Base-by-base conservation (phyloP, 2,797 vertebrate species). In the Percopsis omiscomaycus region DNA sequence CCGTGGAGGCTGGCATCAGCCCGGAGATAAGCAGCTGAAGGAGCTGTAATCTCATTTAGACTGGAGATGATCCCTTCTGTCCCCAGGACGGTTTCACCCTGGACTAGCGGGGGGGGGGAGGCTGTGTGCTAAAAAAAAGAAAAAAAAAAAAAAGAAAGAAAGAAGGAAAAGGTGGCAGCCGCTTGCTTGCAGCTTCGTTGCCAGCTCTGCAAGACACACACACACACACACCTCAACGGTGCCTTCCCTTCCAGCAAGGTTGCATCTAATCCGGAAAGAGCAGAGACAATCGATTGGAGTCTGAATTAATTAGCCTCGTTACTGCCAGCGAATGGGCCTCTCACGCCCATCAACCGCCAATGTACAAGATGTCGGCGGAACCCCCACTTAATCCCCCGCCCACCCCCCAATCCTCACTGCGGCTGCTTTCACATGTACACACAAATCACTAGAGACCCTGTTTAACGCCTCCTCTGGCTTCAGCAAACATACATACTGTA, bases 21-120 rank as follows among this genome's bases (percentile, higher is more conserved):
- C 93, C 94, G 1, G 5, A 95, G 96, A 97, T 98, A 98, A 98
- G 94, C 95, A 93, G 95, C 94, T 93, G 93, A 98, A 97, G 95
- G 93, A 96, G 94, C 95, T 97, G 95, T 98, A 98, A 98, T 98
- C 96, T 97, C 95, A 97, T 98, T 98, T 97, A 97, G 95, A 96
- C 95, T 92, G 93, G 94, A 95, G 96, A 95, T 97, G 96, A 97
- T 98, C 96, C 32, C 95, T 93, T 91, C 95, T 94, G 94, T 95
- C 94, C 95, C 87, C 94, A 94, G 94, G 92, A 90, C 93, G 95
- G 92, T 89, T 80, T 79, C 65, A 83, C 86, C 92, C 90, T 92
- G 94, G 94, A 93, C 94, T 93, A 94, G 88, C 86, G 90, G 93
- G 93, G 94, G 91, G 91, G 87, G 73, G 89, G 89, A 93, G 90